Evolutionary conservation across 2,797 vertebrate species (phyloP), one percentile per base, ranked within the genome.

Genomic region (Pogoniulus pusillus): DNA sequence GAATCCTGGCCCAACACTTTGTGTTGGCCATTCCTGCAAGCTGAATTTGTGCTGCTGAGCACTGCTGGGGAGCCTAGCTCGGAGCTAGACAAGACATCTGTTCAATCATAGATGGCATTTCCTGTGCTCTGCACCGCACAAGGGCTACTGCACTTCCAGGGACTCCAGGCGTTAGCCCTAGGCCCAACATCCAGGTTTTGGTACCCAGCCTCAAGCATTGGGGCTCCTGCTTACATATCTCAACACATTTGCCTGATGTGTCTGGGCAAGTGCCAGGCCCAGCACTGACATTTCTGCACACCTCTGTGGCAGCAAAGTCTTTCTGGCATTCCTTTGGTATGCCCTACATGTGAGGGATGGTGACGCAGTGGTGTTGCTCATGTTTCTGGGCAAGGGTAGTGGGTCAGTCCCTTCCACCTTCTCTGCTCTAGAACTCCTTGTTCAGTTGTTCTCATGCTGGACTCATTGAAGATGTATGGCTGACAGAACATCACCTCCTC

Each of bases 71-170:
- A 85, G 55, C 53, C 69, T 35, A 82, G 34, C 55, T 62, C 55
- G 39, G 76, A 82, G 69, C 35, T 4, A 79, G 72, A 81, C 0
- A 0, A 91, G 91, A 41, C 17, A 81, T 63, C 84, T 78, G 9
- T 76, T 85, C 87, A 79, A 93, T 87, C 12, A 62, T 77, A 94
- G 41, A 45, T 45, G 93, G 89, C 87, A 85, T 29, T 32, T 89
- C 51, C 66, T 71, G 19, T 90, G 54, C 29, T 89, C 45, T 2
- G 0, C 74, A 78, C 76, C 24, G 32, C 32, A 59, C 27, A 29
- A 66, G n/a, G 22, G 57, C 58, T 77, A 54, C 49, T 74, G 70
- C 37, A 64, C 45, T 85, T 73, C 45, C 54, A 83, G 47, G 19
- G 45, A 75, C 15, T 10, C 10, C 3, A 10, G 29, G 22, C 65